Conservation (phyloP, 2,888 invertebrate genomes). For the Diogma glabrata region DNA sequence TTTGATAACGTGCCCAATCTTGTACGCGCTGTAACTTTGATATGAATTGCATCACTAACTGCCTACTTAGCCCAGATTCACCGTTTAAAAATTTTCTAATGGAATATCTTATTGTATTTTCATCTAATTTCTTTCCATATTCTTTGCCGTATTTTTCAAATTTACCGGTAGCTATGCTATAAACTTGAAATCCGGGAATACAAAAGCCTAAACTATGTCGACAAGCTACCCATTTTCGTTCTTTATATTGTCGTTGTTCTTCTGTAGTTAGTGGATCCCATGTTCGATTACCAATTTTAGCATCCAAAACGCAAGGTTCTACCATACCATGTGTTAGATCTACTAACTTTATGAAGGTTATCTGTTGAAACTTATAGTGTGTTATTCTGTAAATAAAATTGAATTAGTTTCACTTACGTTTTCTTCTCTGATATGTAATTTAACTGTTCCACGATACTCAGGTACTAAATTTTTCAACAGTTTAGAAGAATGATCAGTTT, state of each 20-base stretch:
- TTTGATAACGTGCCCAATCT: slow-evolving; percentile 59
- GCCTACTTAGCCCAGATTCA: slow-evolving; percentile 42
- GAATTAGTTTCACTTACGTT: slow-evolving; percentile 25
- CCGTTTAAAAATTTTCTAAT: slow-evolving; percentile 62
- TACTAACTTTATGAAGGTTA: slow-evolving; percentile 64
- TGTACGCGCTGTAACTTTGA: slow-evolving; percentile 56
- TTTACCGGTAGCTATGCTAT: slow-evolving; percentile 45
- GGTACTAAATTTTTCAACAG: slow-evolving; percentile 51
- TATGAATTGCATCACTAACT: slow-evolving; percentile 55
- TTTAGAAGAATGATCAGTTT: slow-evolving; percentile 40
- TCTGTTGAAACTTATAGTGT: slow-evolving; percentile 35
- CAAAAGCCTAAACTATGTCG: slow-evolving; percentile 67
- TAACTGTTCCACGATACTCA: slow-evolving; percentile 48
- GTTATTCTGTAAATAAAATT: background rate
- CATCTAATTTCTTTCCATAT: slow-evolving; percentile 65
- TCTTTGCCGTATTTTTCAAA: slow-evolving; percentile 61
- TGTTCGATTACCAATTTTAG: slow-evolving; percentile 72
- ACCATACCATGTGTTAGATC: slow-evolving; percentile 59
- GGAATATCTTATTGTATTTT: slow-evolving; percentile 53
- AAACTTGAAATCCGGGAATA: slow-evolving; percentile 75
- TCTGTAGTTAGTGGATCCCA: slow-evolving; percentile 71
- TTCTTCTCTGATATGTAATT: slow-evolving; percentile 37
- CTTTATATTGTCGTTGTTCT: slow-evolving; percentile 58
- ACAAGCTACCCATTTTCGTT: slow-evolving; percentile 60
- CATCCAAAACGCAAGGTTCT: slow-evolving; percentile 79